phyloP scores from a whole-genome alignment of 2,113 vertebrate genomes.

The Acrocephalus kingi region DNA sequence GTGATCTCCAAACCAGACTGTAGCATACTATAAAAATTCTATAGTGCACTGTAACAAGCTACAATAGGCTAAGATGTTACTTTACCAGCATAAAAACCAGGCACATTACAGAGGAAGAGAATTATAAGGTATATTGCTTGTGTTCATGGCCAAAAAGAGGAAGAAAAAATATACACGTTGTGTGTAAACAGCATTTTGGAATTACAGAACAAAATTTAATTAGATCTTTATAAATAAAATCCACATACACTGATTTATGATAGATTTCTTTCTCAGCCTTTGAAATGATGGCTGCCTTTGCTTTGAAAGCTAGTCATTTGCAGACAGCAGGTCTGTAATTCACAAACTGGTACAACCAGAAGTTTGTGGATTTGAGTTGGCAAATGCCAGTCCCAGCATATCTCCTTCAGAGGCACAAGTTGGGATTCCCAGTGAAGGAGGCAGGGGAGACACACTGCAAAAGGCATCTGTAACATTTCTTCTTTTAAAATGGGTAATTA shows the following conservation, averaged over 20 bases:
- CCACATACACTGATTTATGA: constrained; percentile 37
- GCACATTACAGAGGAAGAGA: background rate
- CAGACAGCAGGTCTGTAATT: constrained; percentile 56
- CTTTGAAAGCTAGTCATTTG: constrained; percentile 54
- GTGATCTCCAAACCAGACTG: constrained; percentile 45
- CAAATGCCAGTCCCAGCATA: background rate
- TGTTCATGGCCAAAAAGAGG: constrained; percentile 8
- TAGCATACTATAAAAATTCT: constrained; percentile 54
- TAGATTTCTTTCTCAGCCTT: constrained; percentile 39
- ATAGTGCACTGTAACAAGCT: constrained; percentile 5
- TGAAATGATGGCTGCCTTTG: background rate
- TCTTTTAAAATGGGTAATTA: background rate
- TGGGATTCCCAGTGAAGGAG: constrained; percentile 15
- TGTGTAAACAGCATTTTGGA: background rate
- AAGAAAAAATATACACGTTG: background rate
- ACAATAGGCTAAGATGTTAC: constrained; percentile 22
- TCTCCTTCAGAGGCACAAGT: constrained; percentile 11
- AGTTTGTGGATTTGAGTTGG: constrained; percentile 27
- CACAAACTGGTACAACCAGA: constrained; percentile 22
- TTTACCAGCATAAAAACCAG: background rate
- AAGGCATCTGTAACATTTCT: background rate
- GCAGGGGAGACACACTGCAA: background rate
- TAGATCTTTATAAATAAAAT: constrained; percentile 48
- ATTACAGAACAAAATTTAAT: constrained; percentile 47
- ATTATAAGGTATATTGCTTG: background rate